Base-by-base conservation (phyloP, 37 sponge, comb jelly and placozoan genomes). In the Beroe ovata region DNA sequence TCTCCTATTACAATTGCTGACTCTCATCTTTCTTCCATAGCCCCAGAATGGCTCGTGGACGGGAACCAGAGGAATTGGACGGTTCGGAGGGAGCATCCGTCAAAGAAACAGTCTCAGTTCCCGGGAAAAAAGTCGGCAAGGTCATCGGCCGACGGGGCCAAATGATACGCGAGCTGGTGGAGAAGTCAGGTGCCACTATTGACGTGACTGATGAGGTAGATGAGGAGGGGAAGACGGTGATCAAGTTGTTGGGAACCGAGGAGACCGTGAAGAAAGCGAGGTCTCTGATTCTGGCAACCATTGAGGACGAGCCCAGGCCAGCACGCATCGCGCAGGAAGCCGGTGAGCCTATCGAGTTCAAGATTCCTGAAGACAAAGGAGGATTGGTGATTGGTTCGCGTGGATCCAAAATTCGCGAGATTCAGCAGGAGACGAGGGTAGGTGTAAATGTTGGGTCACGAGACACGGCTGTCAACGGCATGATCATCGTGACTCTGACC, bases 131-230 rank as follows among this genome's bases (percentile, higher is more conserved):
- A 36, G 54, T 77, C 54, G 84, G 84, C 84, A 77, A 42, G 84
- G 41, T 77, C 54, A 77, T 77, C 84, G 84, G 84, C 54, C 84
- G 84, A 23, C 42, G 54, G 28, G 84, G 84, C 33, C 36, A 30
- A 30, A 77, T 42, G 84, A 77, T 77, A 25, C 84, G 84, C 54
- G 84, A 77, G 54, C 84, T 77, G 22, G 22, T 32, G 47, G 84
- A 77, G 18, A 39, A 42, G 54, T 77, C 84, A 0, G 54, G 84
- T 40, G 84, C 84, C 1, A 77, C 42, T 0, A 77, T 77, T 40
- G 84, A 77, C 47, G 84, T 77, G 0, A 77, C 84, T 4, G 84
- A 77, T 29, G 84, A 77, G 22, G 18, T 14, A 6, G 84, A 77
- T 33, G 84, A 42, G 28, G 84, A 36, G 23, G 38, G 28, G 14